Base-by-base conservation (phyloP, 2,113 vertebrate species). In the Micromys minutus region DNA sequence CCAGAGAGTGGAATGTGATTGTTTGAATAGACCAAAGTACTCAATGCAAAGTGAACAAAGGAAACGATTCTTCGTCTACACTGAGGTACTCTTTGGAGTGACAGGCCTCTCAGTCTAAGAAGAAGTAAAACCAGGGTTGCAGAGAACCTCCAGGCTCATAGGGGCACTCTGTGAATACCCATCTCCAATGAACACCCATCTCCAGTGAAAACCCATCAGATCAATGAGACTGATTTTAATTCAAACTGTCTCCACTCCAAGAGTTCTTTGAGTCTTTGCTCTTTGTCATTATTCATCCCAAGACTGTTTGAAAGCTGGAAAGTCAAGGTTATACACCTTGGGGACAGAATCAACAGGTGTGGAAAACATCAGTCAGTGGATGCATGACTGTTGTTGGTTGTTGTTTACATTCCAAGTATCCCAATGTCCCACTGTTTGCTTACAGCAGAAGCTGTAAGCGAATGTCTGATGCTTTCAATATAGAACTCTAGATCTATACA, bases 391-490 rank as follows among this genome's bases (percentile, higher is more conserved):
- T 93, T 74, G 92, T 96, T 91, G 86, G 57, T 39, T 97, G 80
- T 55, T 81, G 90, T 97, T 96, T 96, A 97, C 94, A 97, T 96
- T 97, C 97, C 96, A 97, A 97, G 97, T 96, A 92, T 75, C 97
- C 57, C 39, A 93, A 93, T 17, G 47, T 15, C 59, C 74, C 80
- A 87, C 4, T 81, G 7, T 5, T 74, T 77, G 26, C 1, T 67
- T 19, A 42, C 6, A 16, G 52, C 36, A 91, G 86, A 36, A 21
- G 13, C 26, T 85, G 7, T 39, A 57, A 57, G 5, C 36, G n/a
- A 92, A 61, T 57, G 47, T 55, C 76, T 71, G 71, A 50, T 31
- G 36, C n/a, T 21, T 74, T 92, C 59, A 72, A 29, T 72, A 76
- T 22, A 47, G 42, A 83, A 55, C 36, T 52, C 26, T 69, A 31